Percentiles rank a stretch among this genome's conserved stretches.
phyloP scores from a whole-genome alignment of 2,888 invertebrate genomes.

The Napeogenes inachia region DNA sequence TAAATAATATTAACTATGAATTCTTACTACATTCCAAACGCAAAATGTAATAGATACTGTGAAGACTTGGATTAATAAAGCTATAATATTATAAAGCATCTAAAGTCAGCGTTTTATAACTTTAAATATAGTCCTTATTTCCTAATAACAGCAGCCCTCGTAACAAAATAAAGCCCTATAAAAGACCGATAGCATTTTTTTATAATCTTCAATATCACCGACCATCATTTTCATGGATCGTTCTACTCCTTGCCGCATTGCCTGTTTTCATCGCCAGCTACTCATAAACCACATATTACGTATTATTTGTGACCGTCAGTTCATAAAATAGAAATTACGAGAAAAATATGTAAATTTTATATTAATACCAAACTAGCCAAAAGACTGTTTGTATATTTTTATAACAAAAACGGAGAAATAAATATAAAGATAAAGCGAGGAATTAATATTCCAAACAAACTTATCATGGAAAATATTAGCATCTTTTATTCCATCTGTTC shows the following conservation, averaged over 20 bases:
- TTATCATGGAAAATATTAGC: constrained; percentile 7
- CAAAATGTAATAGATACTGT: not conserved
- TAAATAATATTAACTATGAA: no score
- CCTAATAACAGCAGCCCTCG: constrained; percentile 19
- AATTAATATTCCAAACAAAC: constrained; percentile 11
- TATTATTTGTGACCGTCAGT: constrained; percentile 50
- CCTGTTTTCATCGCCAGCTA: constrained; percentile 31
- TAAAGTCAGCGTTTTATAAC: not conserved
- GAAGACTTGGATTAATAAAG: not conserved
- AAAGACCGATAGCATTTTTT: constrained; percentile 30
- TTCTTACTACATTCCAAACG: no score
- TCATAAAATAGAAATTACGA: constrained; percentile 52
- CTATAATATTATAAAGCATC: not conserved
- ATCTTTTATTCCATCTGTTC: constrained; percentile 13
- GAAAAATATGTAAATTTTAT: constrained; percentile 48
- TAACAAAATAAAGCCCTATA: constrained; percentile 31
- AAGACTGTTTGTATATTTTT: constrained; percentile 13
- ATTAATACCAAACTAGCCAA: constrained; percentile 34
- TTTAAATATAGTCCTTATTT: constrained; percentile 9
- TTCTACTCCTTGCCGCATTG: constrained; percentile 36
- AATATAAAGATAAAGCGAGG: constrained; percentile 3
- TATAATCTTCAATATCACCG: constrained; percentile 34
- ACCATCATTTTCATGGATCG: constrained; percentile 54
- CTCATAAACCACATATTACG: constrained; percentile 55
- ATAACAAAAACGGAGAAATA: constrained; percentile 6